phyloP scores from a whole-genome alignment of 1,140 invertebrate species.

The Triops longicaudatus region DNA sequence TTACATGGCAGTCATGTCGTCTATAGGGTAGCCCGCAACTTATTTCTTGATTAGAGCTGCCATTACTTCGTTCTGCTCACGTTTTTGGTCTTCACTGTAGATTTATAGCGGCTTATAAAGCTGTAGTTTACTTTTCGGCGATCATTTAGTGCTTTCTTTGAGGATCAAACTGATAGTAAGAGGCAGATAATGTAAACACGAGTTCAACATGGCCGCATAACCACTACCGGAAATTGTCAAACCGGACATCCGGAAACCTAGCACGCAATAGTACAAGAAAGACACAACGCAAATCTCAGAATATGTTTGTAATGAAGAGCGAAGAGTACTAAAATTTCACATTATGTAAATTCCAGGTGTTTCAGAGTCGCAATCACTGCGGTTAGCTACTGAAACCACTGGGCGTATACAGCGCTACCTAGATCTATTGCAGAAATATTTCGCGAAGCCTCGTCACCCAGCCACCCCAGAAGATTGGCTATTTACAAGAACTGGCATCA shows the following conservation, averaged over 20 bases:
- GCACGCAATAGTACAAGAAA: constrained; percentile 15
- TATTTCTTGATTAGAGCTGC: too few species aligned
- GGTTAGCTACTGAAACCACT: not conserved
- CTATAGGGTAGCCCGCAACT: too few species aligned
- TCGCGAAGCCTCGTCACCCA: constrained; percentile 20
- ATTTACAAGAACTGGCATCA: constrained; percentile 11
- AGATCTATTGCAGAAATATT: constrained; percentile 17
- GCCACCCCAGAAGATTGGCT: constrained; percentile 20
- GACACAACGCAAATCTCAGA: not conserved
- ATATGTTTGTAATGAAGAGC: not conserved
- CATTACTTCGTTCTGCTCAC: too few species aligned
- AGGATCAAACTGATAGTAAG: too few species aligned
- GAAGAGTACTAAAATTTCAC: not conserved
- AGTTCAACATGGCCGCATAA: not conserved
- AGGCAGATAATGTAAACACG: too few species aligned
- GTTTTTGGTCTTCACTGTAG: too few species aligned
- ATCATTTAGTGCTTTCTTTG: too few species aligned
- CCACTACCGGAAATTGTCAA: not conserved
- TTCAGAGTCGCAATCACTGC: not conserved
- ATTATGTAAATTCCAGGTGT: not conserved
- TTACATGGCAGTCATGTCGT: too few species aligned
- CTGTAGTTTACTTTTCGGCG: too few species aligned
- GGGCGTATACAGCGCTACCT: constrained; percentile 19
- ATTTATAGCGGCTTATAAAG: too few species aligned
- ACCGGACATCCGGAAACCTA: not conserved